Evolutionary conservation across 2,113 vertebrate genomes (phyloP).

Genomic region (Leuciscus idus): DNA sequence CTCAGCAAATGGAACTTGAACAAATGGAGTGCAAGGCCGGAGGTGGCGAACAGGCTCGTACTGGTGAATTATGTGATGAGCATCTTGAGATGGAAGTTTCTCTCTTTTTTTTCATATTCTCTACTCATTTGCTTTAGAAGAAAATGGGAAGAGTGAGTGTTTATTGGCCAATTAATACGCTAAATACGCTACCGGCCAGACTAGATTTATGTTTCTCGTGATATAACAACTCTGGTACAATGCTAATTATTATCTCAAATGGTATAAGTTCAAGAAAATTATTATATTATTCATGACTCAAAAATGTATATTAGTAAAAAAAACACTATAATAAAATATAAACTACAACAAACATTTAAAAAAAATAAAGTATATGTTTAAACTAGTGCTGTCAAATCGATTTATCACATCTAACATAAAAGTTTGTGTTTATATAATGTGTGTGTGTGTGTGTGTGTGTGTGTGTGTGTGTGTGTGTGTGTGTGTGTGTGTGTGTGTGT

Average conservation of each 20-base stretch:
- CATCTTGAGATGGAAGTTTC: not conserved
- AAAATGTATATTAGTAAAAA: no score
- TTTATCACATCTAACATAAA: no score
- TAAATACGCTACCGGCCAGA: not conserved
- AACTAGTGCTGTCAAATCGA: no score
- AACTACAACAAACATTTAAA: no score
- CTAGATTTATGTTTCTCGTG: not conserved
- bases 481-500: no score
- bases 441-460: no score
- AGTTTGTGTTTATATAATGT: no score
- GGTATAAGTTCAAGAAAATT: not conserved
- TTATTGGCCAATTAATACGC: not conserved
- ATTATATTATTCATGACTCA: not conserved
- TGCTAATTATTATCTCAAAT: not conserved
- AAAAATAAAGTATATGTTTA: no score
- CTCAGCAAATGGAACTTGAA: constrained; percentile 8
- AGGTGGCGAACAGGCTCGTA: constrained; percentile 15
- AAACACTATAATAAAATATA: no score
- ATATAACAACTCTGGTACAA: not conserved
- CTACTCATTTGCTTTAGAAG: not conserved
- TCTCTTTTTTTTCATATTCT: not conserved
- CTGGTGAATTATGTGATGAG: constrained; percentile 21
- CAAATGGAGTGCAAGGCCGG: constrained; percentile 19
- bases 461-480: no score
- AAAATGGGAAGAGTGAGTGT: not conserved